Conservation (phyloP, 2,888 invertebrate genomes). For the Archaeoteleia sp. region DNA sequence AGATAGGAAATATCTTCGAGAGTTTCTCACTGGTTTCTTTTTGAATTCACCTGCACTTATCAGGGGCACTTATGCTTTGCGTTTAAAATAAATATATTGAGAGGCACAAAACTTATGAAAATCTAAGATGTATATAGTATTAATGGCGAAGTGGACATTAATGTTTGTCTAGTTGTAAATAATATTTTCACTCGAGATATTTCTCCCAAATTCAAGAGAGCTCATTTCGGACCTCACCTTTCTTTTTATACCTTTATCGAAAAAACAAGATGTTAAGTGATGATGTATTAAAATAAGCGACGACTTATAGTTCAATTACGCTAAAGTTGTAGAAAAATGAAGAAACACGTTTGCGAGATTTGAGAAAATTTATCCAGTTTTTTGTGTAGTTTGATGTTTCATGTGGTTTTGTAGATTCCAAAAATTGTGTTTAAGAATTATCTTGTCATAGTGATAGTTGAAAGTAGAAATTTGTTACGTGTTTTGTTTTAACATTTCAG, state of each 20-base stretch:
- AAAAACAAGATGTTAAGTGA: no score
- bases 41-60: not conserved
- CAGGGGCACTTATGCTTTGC: conserved; percentile 4
- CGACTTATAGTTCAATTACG: conserved; percentile 19
- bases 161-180: conserved; percentile 20
- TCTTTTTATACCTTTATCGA: not conserved
- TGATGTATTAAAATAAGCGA: not conserved
- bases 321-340: no score
- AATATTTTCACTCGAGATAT: conserved; percentile 10
- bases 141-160: conserved; percentile 6
- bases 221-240: not conserved
- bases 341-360: no score
- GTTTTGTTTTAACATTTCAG: no score
- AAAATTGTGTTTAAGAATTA: no score
- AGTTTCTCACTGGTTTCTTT: no score
- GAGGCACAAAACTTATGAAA: conserved; percentile 17
- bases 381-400: no score
- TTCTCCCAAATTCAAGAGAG: conserved; percentile 14
- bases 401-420: no score
- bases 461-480: no score
- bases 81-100: conserved; percentile 6
- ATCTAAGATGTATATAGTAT: conserved; percentile 18
- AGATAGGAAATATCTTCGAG: no score
- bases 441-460: no score
- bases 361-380: no score